A percentile compares a stretch with the other conserved stretches of the same genome.
Conservation (phyloP, 2,888 invertebrate genomes). For the Anthrax anthrax region DNA sequence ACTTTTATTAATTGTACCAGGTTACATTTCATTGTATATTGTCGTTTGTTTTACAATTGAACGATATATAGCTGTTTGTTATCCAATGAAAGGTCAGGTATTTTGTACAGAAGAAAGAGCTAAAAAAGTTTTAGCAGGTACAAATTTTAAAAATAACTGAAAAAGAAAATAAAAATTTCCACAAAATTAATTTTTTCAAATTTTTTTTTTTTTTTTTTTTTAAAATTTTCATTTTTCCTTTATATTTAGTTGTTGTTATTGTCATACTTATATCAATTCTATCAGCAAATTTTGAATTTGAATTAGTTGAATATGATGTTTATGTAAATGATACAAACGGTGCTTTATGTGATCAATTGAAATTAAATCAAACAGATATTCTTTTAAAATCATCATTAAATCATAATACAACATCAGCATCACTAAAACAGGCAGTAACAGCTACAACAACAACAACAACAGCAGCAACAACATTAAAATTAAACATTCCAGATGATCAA, state of each 20-base stretch:
- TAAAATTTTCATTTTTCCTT: background rate
- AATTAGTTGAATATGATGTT: conserved; percentile 19
- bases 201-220: background rate
- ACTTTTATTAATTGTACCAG: conserved; percentile 22
- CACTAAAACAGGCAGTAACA: no score
- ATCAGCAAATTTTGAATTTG: conserved; percentile 52
- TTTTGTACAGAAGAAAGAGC: conserved; percentile 56
- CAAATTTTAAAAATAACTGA: conserved; percentile 1
- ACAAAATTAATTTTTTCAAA: background rate
- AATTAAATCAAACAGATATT: background rate
- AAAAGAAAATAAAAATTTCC: background rate
- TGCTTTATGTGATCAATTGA: background rate
- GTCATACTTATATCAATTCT: conserved; percentile 47
- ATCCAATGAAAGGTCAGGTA: conserved; percentile 54
- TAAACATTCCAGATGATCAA: conserved; percentile 5
- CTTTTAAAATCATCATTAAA: background rate
- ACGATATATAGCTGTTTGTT: conserved; percentile 59
- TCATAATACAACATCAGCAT: no score
- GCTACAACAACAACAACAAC: conserved; percentile 4
- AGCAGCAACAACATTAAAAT: conserved; percentile 20
- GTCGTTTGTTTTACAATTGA: conserved; percentile 63
- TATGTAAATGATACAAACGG: conserved; percentile 7
- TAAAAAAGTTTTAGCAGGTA: conserved; percentile 44
- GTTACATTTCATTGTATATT: conserved; percentile 57
- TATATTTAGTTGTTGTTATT: conserved; percentile 35